Conservation (phyloP, 2,113 vertebrate species). For the Melanerpes formicivorus region DNA sequence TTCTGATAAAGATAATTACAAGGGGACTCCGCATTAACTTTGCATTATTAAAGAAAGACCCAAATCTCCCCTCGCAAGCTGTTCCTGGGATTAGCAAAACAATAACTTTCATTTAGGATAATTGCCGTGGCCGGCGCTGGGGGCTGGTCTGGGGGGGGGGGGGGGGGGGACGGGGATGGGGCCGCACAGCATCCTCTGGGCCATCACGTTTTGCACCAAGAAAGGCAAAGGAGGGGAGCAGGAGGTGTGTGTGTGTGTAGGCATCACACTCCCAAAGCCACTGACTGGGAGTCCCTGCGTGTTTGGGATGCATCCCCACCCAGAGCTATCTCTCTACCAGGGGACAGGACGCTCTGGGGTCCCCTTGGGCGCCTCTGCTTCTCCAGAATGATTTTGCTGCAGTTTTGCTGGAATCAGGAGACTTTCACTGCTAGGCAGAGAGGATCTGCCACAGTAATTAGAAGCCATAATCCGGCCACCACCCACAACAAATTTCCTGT, state of each 20-base stretch:
- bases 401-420: constrained; percentile 31
- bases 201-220: not conserved
- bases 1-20: constrained; percentile 84
- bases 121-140: constrained; percentile 73
- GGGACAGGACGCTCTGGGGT: not conserved
- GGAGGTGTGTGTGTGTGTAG: not conserved
- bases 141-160: not conserved
- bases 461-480: constrained; percentile 70
- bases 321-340: fast-evolving
- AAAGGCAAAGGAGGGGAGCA: not conserved
- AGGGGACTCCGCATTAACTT: constrained; percentile 81
- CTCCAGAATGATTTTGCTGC: not conserved
- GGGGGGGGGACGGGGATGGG: too few relatives aligned
- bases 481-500: constrained; percentile 75
- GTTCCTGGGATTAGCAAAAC: constrained; percentile 82
- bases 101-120: constrained; percentile 85
- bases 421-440: constrained; percentile 73
- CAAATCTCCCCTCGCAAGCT: constrained; percentile 83
- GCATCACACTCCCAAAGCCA: not conserved
- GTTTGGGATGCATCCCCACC: not conserved
- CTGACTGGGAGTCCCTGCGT: fast-evolving
- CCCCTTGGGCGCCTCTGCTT: not conserved
- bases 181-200: not conserved
- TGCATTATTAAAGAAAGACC: constrained; percentile 84
- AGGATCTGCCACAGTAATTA: constrained; percentile 78